Conservation (phyloP, 2,797 vertebrate genomes). For the Chromis chromis region DNA sequence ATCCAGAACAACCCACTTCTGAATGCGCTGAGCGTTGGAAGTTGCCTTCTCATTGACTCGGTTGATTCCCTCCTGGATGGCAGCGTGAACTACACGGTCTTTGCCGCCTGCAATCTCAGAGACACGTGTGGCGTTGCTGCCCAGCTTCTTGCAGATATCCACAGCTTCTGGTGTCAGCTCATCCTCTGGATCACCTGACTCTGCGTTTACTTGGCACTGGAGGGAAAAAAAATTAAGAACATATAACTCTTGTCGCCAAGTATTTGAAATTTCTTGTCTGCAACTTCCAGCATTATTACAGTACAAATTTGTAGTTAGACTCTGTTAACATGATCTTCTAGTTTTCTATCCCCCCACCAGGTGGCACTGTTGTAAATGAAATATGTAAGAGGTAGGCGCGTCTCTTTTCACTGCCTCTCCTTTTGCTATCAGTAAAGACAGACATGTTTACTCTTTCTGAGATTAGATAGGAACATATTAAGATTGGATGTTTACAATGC, state of each 20-base stretch:
- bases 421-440: neutral
- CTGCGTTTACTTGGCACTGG: constrained; percentile 85
- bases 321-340: neutral
- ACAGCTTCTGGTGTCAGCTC: constrained; percentile 84
- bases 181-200: constrained; percentile 85
- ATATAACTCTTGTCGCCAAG: neutral
- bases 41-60: constrained; percentile 84
- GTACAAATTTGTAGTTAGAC: neutral
- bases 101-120: constrained; percentile 84
- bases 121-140: constrained; percentile 86
- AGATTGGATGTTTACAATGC: constrained; percentile 7
- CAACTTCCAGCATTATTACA: accelerated
- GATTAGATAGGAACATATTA: constrained; percentile 12
- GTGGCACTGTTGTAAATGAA: constrained; percentile 52
- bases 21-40: constrained; percentile 91
- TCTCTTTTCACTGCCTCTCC: neutral
- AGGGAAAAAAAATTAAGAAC: accelerated
- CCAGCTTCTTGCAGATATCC: constrained; percentile 85
- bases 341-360: constrained; percentile 63
- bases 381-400: neutral
- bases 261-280: neutral
- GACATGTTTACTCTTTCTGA: neutral
- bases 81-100: constrained; percentile 81
- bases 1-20: constrained; percentile 91
- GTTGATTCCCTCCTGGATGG: constrained; percentile 90